Conservation (phyloP, 2,797 vertebrate species). For the Sphenodon punctatus region DNA sequence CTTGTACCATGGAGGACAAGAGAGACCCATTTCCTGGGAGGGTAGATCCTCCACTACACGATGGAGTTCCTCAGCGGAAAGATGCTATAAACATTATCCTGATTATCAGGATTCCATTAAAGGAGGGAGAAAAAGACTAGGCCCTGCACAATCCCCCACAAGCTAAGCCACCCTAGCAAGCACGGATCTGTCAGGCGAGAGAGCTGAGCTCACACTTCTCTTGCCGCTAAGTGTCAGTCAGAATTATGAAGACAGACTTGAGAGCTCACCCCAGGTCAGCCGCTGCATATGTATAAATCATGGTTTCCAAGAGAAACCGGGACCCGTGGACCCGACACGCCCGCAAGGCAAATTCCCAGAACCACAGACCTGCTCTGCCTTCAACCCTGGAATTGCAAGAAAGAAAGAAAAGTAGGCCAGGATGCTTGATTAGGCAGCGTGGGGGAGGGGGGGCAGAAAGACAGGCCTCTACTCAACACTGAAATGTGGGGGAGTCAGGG, state of each 20-base stretch:
- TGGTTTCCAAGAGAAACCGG: neutral
- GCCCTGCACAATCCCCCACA: neutral
- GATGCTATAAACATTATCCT: no score
- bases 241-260: neutral
- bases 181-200: neutral
- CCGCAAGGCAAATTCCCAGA: neutral
- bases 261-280: neutral
- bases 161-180: neutral
- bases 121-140: neutral
- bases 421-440: neutral
- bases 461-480: no score
- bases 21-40: no score
- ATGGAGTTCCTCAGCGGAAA: no score
- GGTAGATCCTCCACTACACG: no score
- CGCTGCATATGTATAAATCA: no score
- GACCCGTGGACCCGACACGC: no score
- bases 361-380: neutral
- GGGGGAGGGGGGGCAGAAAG: neutral
- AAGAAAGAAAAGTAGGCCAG: neutral
- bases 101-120: no score
- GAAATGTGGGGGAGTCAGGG: no score
- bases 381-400: neutral
- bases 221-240: neutral
- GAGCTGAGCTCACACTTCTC: neutral
- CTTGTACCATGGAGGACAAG: no score